Evolutionary conservation across 2,113 vertebrate genomes (phyloP).

Genomic region (Clarias macrocephalus): DNA sequence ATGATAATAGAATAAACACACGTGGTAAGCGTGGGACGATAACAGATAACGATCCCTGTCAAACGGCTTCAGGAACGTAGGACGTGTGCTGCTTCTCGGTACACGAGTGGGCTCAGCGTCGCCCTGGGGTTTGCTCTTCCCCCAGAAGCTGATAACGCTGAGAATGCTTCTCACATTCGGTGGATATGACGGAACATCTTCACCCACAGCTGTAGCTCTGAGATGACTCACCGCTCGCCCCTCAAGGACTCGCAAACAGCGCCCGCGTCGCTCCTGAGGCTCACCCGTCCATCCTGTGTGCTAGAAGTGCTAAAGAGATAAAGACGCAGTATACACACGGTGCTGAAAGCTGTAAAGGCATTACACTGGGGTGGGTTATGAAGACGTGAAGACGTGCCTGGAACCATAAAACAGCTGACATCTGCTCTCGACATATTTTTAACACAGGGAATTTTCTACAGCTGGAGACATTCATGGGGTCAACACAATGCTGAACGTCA

Average conservation of each 20-base stretch:
- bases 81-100: constrained; percentile 1
- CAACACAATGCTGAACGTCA: no score
- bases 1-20: not conserved
- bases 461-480: not conserved
- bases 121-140: not conserved
- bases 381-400: constrained; percentile 19
- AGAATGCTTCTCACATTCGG: constrained; percentile 1
- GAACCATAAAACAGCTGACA: constrained; percentile 2
- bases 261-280: not conserved
- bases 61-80: not conserved
- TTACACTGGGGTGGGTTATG: not conserved
- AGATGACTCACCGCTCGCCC: constrained; percentile 32
- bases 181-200: constrained; percentile 28
- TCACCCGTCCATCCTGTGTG: constrained; percentile 8
- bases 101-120: constrained; percentile 24
- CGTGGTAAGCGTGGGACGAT: constrained; percentile 4
- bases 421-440: constrained; percentile 27
- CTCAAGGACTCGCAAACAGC: not conserved
- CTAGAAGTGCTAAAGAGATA: not conserved
- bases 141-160: constrained; percentile 1
- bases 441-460: not conserved
- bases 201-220: not conserved
- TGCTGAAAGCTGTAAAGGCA: not conserved
- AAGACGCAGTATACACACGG: not conserved
- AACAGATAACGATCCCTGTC: not conserved